Evolutionary conservation across 2,113 vertebrate species (phyloP), one percentile per base, ranked within the genome.

Genomic region (Clarias gariepinus): DNA sequence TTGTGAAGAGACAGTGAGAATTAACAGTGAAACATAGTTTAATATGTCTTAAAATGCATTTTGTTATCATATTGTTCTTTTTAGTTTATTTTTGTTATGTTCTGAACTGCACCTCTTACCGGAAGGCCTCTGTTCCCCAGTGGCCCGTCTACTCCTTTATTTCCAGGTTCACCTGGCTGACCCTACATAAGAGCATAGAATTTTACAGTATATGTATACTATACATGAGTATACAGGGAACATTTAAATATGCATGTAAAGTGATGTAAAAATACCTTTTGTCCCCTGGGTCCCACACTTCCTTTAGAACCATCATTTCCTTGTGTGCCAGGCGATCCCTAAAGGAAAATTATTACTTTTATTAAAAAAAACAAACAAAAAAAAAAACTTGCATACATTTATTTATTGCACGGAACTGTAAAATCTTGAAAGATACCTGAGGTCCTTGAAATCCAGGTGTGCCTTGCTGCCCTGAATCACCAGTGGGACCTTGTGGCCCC

Each of bases 81-180:
- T 36, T 36, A 36, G 33, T 36, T 36, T 36, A 36, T 36, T 36
- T 36, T 36, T 36, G 3, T 36, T 36, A 36, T 36, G 33, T 30
- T 19, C 16, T 36, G 16, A 33, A 16, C 8, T 71, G 30, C 30
- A 68, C 64, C 25, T 28, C 63, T 68, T 83, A 98, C 96, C 86
- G 94, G 91, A 47, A 89, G 64, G 64, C 97, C 97, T 91, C 95
- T 93, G 3, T 69, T 55, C 83, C 97, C 98, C 66, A 10, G 36
- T 3, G 85, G 77, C 85, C 97, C 96, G 23, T 0, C 11, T 0
- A 9, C 36, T 6, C 97, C 97, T 79, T 91, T 91, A 23, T 36
- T 89, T 71, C 96, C 96, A 2, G 79, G 30, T 28, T 94, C 94
- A 87, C 97, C 96, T 73, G 89, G 87, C 84, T 97, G 96, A 79